Evolutionary conservation across 2,797 vertebrate species (phyloP).

Genomic region (Halcyon badia): DNA sequence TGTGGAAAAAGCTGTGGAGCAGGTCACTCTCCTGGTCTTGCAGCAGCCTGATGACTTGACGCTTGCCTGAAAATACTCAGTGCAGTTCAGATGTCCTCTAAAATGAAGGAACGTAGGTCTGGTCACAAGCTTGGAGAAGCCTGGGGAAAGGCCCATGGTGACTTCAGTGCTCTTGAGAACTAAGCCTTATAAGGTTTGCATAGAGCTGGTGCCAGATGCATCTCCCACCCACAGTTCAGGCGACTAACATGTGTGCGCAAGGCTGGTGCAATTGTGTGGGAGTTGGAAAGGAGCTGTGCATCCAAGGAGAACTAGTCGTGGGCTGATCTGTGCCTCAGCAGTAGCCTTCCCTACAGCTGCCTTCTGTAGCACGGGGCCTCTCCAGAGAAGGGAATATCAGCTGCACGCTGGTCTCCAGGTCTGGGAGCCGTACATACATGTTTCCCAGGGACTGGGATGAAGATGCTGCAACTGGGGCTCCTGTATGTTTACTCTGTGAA

Average conservation of each 20-base stretch:
- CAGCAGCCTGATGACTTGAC: not conserved
- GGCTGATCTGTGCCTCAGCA: not conserved
- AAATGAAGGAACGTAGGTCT: not conserved
- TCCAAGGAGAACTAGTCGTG: not conserved
- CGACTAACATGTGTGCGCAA: constrained; percentile 33
- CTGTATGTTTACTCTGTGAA: not conserved
- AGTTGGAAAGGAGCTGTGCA: constrained; percentile 25
- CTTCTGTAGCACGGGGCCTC: not conserved
- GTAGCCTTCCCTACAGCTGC: not conserved
- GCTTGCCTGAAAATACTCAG: not conserved
- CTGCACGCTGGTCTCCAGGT: rapidly evolving
- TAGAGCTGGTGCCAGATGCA: rapidly evolving
- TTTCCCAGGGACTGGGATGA: not conserved
- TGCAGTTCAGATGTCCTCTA: not conserved
- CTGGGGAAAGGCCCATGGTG: not conserved
- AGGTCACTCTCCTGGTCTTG: not conserved
- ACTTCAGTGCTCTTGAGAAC: not conserved
- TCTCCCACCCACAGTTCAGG: not conserved
- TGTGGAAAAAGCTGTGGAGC: not conserved
- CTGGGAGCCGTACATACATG: not conserved
- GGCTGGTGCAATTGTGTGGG: not conserved
- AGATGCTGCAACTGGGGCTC: not conserved
- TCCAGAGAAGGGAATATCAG: not conserved
- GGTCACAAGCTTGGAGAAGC: not conserved
- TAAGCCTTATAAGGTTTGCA: not conserved